Percentiles rank a stretch among this genome's conserved stretches.
Conservation (phyloP, 2,113 vertebrate species). For the Tor tambroides region DNA sequence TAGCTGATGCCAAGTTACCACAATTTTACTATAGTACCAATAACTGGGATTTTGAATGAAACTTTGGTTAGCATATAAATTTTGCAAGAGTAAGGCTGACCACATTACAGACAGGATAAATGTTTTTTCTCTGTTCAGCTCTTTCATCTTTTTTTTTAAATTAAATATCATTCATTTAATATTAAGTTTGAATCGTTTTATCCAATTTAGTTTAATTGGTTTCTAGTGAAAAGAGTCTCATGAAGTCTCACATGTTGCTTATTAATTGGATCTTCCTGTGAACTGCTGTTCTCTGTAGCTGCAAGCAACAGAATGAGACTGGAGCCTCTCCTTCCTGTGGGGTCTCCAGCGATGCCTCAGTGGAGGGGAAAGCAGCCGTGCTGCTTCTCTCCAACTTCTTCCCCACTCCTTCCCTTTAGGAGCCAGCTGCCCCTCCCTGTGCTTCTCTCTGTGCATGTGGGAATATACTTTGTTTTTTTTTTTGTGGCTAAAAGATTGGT, state of each 20-base stretch:
- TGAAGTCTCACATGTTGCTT: not conserved
- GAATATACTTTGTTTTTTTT: not conserved
- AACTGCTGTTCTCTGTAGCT: not conserved
- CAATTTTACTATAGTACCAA: slow-evolving; percentile 1
- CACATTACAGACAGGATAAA: slow-evolving; percentile 24
- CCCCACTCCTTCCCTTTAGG: not conserved
- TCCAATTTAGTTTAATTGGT: not conserved
- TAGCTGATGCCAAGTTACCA: not conserved
- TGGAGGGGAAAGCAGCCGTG: slow-evolving; percentile 5
- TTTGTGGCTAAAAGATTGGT: not conserved
- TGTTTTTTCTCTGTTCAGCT: not conserved
- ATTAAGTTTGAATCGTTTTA: not conserved
- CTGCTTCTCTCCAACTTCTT: not conserved
- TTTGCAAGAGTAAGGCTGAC: not conserved
- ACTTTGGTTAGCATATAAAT: slow-evolving; percentile 13
- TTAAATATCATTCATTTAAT: not conserved
- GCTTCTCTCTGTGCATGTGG: not conserved
- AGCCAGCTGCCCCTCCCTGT: not conserved
- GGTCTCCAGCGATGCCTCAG: not conserved
- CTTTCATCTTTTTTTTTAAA: not conserved
- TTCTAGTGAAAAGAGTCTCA: not conserved
- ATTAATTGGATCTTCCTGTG: slow-evolving; percentile 26
- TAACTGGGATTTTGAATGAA: not conserved
- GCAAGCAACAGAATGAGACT: not conserved
- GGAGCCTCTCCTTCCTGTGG: slow-evolving; percentile 32